Percentiles rank a stretch among this genome's conserved stretches.
Evolutionary conservation across 35 echinoderm and acorn worm species (phyloP).

Genomic region (Ophiothrix spiculata): DNA sequence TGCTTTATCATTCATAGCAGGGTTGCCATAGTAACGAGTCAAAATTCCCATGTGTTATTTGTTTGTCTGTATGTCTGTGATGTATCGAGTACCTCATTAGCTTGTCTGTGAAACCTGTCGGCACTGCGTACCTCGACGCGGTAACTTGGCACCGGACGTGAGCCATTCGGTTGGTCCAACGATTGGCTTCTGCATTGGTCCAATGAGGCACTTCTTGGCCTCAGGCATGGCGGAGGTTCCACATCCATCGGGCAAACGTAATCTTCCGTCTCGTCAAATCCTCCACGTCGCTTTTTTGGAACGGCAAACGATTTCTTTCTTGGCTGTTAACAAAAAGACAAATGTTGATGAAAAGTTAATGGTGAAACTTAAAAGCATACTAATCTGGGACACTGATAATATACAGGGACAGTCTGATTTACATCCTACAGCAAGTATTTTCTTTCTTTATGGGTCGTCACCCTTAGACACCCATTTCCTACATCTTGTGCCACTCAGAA

Average conservation of each 20-base stretch:
- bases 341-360: not conserved
- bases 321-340: slow-evolving; percentile 41
- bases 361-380: not conserved
- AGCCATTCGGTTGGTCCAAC: slow-evolving; percentile 51
- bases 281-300: slow-evolving; percentile 29
- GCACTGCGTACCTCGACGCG: slow-evolving; percentile 78
- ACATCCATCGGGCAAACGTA: slow-evolving; percentile 87
- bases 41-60: not conserved
- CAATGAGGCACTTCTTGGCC: slow-evolving; percentile 7
- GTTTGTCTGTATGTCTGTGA: not conserved
- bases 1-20: not conserved
- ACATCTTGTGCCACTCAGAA: no score
- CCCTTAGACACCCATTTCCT: no score
- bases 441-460: no score
- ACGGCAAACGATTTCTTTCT: slow-evolving; percentile 72
- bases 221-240: slow-evolving; percentile 45
- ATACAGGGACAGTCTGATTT: no score
- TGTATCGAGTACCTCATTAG: slow-evolving; percentile 57
- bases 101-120: slow-evolving; percentile 67
- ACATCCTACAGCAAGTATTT: no score
- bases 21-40: not conserved
- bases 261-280: slow-evolving; percentile 68
- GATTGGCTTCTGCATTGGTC: no score
- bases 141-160: slow-evolving; percentile 49
- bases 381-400: no score